A percentile compares a stretch with the other conserved stretches of the same genome.
These are phyloP conservation scores for Synanceia verrucosa DNA, from an alignment of 2,797 vertebrate species.

Conservation along the genomic window DNA sequence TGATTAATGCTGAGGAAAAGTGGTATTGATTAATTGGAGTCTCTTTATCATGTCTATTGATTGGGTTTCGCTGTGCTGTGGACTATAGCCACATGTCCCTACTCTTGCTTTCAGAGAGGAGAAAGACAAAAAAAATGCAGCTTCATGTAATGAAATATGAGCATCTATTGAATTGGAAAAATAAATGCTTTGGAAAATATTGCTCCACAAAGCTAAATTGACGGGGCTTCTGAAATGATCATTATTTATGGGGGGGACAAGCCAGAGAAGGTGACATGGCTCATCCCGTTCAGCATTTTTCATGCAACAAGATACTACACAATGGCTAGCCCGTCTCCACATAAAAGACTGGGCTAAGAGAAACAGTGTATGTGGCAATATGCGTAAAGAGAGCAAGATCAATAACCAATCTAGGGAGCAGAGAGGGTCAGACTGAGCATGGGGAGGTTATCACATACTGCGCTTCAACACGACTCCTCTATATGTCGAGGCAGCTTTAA, in stretches of 20 bases:
- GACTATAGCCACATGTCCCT: constrained; percentile 44
- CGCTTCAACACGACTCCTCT: constrained; percentile 30
- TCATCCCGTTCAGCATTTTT: constrained; percentile 78
- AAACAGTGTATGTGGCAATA: constrained; percentile 61
- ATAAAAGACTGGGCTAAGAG: constrained; percentile 32
- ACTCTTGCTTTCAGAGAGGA: constrained; percentile 13
- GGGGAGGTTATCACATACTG: constrained; percentile 67
- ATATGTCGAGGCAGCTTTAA: constrained; percentile 17
- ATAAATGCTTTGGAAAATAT: constrained; percentile 75
- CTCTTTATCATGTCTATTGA: constrained; percentile 70
- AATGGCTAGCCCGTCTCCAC: constrained; percentile 27
- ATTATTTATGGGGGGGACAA: constrained; percentile 67
- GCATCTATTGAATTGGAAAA: constrained; percentile 67
- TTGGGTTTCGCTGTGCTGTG: constrained; percentile 34
- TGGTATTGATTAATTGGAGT: constrained; percentile 62
- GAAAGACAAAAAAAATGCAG: constrained; percentile 23
- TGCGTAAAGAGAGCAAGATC: constrained; percentile 77
- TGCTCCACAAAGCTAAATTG: constrained; percentile 71
- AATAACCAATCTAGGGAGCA: constrained; percentile 83
- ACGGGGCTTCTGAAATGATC: constrained; percentile 58
- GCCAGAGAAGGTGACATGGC: constrained; percentile 60
- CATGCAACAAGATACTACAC: constrained; percentile 68
- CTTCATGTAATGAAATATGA: constrained; percentile 74
- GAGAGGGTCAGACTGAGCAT: constrained; percentile 68
- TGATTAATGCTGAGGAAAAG: constrained; percentile 44